Evolutionary conservation across 2,797 vertebrate species (phyloP), one percentile per base, ranked within the genome.

Genomic region (Allobates femoralis): DNA sequence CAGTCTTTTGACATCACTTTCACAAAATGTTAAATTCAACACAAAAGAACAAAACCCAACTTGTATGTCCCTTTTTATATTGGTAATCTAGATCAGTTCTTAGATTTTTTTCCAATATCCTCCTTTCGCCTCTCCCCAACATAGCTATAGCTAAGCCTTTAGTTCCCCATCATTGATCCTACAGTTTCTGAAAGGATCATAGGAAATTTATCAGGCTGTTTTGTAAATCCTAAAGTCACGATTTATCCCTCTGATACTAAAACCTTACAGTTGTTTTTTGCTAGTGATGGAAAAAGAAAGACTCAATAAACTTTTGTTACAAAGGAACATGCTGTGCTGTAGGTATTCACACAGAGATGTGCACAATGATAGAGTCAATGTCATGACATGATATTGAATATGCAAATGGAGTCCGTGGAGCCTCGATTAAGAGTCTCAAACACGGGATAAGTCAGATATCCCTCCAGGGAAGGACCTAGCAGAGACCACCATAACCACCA

Each of bases 151-250:
- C 50, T 69, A 81, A 69, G 79, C 46, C 46, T 28, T 69, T 7
- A 37, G 76, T 79, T 79, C 21, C 21, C 0, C 3, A 55, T 23
- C 28, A 69, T 34, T 53, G 62, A 46, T 81, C 30, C 18, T 21
- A 12, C 51, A 46, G n/a, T 66, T 26, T 26, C n/a, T 55, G 26
- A 5, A 26, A 81, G 62, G 79, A 81, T 81, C 60, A 81, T 53
- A 81, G 53, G 79, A 64, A 81, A 30, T 81, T 79, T 51, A 8
- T 69, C n/a, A 67, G 62, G 28, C 46, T 69, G 21, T 30, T 51
- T 50, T 28, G 34, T 12, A 81, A 64, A 81, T 81, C 60, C 37
- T 8, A 51, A 81, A 28, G 28, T 62, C 23, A 12, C 30, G n/a
- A 46, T 50, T 18, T 51, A 10, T 64, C 60, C 58, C 79, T 50